Conservation (phyloP, 2,888 invertebrate genomes). For the Brassicogethes aeneus region DNA sequence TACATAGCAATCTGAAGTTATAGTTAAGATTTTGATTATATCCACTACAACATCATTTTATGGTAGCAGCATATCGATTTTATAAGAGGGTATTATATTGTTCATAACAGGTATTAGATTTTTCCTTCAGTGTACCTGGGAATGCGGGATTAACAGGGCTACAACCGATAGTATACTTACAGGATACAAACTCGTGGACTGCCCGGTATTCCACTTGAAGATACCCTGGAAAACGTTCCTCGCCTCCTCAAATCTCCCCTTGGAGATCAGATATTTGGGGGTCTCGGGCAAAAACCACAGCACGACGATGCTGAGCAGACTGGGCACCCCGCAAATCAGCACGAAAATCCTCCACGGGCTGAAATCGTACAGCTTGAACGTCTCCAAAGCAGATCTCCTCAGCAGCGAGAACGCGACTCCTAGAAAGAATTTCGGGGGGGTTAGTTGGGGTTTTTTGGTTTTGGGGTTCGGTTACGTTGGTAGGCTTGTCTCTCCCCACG, state of each 20-base stretch:
- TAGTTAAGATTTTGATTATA: too few relatives aligned
- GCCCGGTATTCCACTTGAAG: slow-evolving; percentile 46
- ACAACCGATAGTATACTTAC: too few relatives aligned
- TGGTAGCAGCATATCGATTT: too few relatives aligned
- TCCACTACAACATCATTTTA: too few relatives aligned
- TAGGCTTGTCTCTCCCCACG: too few relatives aligned
- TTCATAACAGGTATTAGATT: too few relatives aligned
- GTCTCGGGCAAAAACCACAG: slow-evolving; percentile 50
- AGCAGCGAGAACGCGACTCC: slow-evolving; percentile 45
- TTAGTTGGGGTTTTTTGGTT: slow-evolving; percentile 1
- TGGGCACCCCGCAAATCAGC: slow-evolving; percentile 51
- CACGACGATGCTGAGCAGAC: slow-evolving; percentile 44
- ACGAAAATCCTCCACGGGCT: slow-evolving; percentile 58
- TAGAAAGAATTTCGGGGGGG: slow-evolving; percentile 21
- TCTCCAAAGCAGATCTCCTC: slow-evolving; percentile 19
- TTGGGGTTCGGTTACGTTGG: slow-evolving; percentile 1
- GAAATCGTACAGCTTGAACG: slow-evolving; percentile 37
- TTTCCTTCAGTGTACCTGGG: too few relatives aligned
- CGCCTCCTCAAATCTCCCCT: slow-evolving; percentile 44
- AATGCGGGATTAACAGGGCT: too few relatives aligned
- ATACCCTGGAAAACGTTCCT: slow-evolving; percentile 47
- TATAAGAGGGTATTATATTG: too few relatives aligned
- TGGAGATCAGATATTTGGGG: slow-evolving; percentile 47
- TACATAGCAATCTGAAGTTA: too few relatives aligned
- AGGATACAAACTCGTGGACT: slow-evolving; percentile 41